Base-by-base conservation (phyloP, 2,113 vertebrate genomes). In the Corvus hawaiiensis region DNA sequence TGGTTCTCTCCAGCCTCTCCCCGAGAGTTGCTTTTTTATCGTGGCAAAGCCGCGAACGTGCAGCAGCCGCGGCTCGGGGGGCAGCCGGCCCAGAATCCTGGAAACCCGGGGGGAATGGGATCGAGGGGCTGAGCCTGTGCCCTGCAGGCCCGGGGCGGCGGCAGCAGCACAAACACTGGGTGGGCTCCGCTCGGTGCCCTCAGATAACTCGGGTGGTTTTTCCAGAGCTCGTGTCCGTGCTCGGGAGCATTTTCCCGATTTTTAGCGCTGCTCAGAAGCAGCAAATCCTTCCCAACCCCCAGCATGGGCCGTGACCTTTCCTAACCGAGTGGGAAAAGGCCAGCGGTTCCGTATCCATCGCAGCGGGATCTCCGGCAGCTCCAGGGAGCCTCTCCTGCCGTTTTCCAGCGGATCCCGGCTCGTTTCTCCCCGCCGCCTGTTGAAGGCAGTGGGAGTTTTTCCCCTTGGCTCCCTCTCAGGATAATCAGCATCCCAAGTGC, bases 301-400 rank as follows among this genome's bases (percentile, higher is more conserved):
- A 19, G n/a, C 16, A 27, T 2, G 8, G 41, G 24, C 67, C 7
- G 3, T 27, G 69, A 81, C 52, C 77, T 67, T 55, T 67, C 76
- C 43, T 4, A 30, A 41, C 11, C 15, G 2, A 24, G 11, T 0
- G 39, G 64, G 81, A 14, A 52, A 63, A n/a, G 67, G 64, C n/a
- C 73, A 30, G 48, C 20, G 19, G 69, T 22, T 13, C 16, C 10
- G 1, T 0, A 0, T 11, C 37, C 1, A 1, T 46, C 4, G 3
- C 11, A 39, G 30, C 1, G 2, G 7, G 43, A 2, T 7, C 9
- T 14, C 51, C 2, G 1, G 52, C 1, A 15, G 90, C 84, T 80
- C 43, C 16, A 0, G 7, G 5, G 30, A 84, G 77, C 52, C 56
- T 54, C 77, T 48, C 58, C 54, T 5, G 64, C 30, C 23, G 4